Conservation (phyloP, 2,888 invertebrate genomes). For the Ischnus inquisitorius region DNA sequence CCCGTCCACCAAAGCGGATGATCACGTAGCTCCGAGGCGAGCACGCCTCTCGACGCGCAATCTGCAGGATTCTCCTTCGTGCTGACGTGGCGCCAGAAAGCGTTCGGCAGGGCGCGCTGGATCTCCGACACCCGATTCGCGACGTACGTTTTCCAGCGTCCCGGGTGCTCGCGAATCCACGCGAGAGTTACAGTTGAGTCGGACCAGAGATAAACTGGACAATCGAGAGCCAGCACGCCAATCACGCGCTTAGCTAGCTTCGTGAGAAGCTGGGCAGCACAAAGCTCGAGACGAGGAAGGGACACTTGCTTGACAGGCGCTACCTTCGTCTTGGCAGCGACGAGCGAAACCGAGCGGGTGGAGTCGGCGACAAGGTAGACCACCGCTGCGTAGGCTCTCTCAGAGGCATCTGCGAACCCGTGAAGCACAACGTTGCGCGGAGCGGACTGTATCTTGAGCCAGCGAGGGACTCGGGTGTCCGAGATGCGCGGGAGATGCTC, state of each 20-base stretch:
- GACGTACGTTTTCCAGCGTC: slow-evolving; percentile 71
- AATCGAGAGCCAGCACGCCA: neutral
- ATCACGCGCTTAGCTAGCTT: neutral
- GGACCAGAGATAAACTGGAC: slow-evolving; percentile 58
- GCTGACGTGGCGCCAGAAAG: slow-evolving; percentile 72
- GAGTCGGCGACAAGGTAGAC: slow-evolving; percentile 37
- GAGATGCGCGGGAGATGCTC: slow-evolving; percentile 18
- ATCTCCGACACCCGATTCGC: slow-evolving; percentile 74
- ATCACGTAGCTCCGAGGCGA: neutral
- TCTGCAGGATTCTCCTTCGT: slow-evolving; percentile 75
- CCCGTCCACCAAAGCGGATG: slow-evolving; percentile 54
- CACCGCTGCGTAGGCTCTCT: slow-evolving; percentile 53
- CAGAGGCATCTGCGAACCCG: slow-evolving; percentile 61
- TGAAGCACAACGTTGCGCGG: slow-evolving; percentile 45
- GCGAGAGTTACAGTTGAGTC: slow-evolving; percentile 65
- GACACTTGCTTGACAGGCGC: slow-evolving; percentile 13
- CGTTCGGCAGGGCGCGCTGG: slow-evolving; percentile 48
- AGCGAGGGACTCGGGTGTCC: slow-evolving; percentile 15
- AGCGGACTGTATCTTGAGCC: slow-evolving; percentile 21
- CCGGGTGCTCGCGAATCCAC: neutral
- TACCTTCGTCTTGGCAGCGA: neutral
- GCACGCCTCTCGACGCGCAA: slow-evolving; percentile 58
- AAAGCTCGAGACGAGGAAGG: slow-evolving; percentile 9
- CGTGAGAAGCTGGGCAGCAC: neutral
- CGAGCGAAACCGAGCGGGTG: neutral